Percentiles rank a stretch among this genome's conserved stretches.
phyloP scores from a whole-genome alignment of 1,140 invertebrate species.

The Eurosta solidaginis region DNA sequence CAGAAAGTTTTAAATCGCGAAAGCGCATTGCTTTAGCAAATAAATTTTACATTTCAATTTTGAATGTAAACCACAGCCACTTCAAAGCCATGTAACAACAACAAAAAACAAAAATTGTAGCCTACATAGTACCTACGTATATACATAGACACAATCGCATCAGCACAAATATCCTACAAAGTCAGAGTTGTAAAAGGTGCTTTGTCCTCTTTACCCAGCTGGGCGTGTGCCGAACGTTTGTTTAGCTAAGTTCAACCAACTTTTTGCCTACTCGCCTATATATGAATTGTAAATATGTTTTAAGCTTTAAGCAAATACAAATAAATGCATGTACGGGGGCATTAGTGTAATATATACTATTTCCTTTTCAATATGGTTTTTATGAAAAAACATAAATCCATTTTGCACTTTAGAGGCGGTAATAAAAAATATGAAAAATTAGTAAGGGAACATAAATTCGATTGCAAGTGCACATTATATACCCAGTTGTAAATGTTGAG shows the following conservation, averaged over 20 bases:
- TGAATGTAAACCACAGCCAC: conserved; percentile 18
- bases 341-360: not conserved
- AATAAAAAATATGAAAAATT: conserved; percentile 22
- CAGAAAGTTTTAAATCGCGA: not conserved
- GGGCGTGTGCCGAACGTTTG: conserved; percentile 11
- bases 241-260: conserved; percentile 28
- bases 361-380: conserved; percentile 1
- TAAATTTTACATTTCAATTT: conserved; percentile 25
- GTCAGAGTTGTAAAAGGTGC: not conserved
- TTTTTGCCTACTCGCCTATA: conserved; percentile 28
- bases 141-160: not conserved
- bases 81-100: not conserved
- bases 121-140: not conserved
- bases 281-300: not conserved
- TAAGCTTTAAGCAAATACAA: not conserved
- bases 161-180: not conserved
- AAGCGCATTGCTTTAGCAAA: conserved; percentile 9
- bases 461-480: not conserved
- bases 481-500: not conserved
- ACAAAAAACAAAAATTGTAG: not conserved
- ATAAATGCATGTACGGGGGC: not conserved
- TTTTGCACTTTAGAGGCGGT: not conserved
- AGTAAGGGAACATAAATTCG: not conserved
- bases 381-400: conserved; percentile 6
- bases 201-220: conserved; percentile 24